These are phyloP conservation scores for Hippopotamyrus pictus DNA, from an alignment of 2,797 vertebrate species.

Conservation along the genomic window DNA sequence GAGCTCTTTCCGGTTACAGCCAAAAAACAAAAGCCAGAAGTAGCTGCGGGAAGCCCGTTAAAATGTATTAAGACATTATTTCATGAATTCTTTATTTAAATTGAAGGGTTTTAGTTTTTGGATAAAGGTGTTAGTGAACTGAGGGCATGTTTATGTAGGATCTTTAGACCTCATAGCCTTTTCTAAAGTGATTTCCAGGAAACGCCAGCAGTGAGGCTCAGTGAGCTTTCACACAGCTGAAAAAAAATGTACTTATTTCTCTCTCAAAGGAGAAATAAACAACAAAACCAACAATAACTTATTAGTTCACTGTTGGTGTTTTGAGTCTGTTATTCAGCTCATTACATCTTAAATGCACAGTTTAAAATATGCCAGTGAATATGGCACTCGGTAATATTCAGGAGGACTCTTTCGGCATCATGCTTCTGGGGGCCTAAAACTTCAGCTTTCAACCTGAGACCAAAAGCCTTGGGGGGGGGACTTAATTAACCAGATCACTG, in stretches of 20 bases:
- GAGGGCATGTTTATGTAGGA: not conserved
- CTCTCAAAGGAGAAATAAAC: not conserved
- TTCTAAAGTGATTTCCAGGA: not conserved
- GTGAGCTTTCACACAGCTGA: not conserved
- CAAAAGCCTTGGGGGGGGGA: not conserved
- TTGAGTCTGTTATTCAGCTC: not conserved
- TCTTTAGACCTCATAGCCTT: not conserved
- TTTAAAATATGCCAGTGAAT: not conserved
- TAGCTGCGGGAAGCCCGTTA: not conserved
- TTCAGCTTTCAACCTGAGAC: constrained; percentile 2
- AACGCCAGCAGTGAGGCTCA: not conserved
- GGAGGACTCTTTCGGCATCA: not conserved
- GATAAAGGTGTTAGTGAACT: not conserved
- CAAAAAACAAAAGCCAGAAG: not conserved
- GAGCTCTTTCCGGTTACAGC: not conserved
- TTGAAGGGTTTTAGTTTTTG: not conserved
- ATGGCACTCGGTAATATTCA: not conserved
- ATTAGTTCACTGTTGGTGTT: not conserved
- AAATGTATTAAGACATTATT: constrained; percentile 5
- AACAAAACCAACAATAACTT: not conserved
- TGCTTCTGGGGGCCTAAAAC: not conserved
- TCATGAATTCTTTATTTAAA: not conserved
- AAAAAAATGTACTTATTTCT: not conserved
- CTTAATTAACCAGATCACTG: not conserved
- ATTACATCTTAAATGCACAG: not conserved